Conservation (phyloP, 2,888 invertebrate species). For the Spodoptera exigua region DNA sequence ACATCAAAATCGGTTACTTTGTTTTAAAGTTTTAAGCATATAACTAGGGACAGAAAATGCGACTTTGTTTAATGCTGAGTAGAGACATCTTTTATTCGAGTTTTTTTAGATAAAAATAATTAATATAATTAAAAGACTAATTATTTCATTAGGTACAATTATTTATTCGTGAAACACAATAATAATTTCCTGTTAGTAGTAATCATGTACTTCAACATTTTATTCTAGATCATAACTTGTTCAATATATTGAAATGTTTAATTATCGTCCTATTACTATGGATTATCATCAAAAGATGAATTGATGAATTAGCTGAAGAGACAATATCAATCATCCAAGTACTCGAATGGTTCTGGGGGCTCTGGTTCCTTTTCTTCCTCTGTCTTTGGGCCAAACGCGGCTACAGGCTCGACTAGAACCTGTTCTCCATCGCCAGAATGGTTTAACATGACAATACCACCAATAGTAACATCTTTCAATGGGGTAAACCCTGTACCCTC, state of each 20-base stretch:
- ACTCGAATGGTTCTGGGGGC: constrained; percentile 99
- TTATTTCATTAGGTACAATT: constrained; percentile 56
- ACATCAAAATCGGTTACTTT: too few species aligned
- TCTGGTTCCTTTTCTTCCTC: constrained; percentile 99
- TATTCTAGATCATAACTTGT: constrained; percentile 70
- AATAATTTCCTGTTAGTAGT: constrained; percentile 74
- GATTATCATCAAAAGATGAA: constrained; percentile 48
- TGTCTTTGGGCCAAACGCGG: constrained; percentile 96
- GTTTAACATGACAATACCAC: constrained; percentile 98
- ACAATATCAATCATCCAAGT: constrained; percentile 93
- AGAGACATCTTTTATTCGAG: too few species aligned
- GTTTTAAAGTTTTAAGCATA: too few species aligned
- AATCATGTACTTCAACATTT: constrained; percentile 73
- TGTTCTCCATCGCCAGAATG: constrained; percentile 95
- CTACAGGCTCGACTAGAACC: constrained; percentile 97
- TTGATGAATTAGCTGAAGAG: constrained; percentile 67
- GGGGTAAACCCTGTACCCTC: constrained; percentile 95
- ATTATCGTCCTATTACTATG: constrained; percentile 68
- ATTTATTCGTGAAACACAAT: constrained; percentile 72
- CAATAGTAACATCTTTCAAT: constrained; percentile 97
- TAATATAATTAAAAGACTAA: constrained; percentile 26
- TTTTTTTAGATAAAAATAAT: too few species aligned
- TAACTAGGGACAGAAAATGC: too few species aligned
- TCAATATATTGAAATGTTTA: constrained; percentile 73
- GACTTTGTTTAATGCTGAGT: too few species aligned